These are phyloP conservation scores for Dallia pectoralis DNA, from an alignment of 2,797 vertebrate species.

Conservation along the genomic window DNA sequence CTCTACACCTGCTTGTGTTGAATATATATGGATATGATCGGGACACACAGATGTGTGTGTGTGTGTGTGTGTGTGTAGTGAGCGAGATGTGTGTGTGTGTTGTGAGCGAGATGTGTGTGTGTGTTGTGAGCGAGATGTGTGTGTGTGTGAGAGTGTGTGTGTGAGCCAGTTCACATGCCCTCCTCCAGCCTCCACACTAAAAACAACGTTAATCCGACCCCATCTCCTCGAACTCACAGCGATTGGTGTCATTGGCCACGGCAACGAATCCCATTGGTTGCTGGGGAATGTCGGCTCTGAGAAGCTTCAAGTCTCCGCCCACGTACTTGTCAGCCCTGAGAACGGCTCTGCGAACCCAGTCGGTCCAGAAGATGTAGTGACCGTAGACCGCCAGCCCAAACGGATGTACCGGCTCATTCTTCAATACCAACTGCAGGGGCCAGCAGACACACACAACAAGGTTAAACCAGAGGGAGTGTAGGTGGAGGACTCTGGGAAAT, in stretches of 20 bases:
- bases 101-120: neutral
- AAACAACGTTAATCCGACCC: neutral
- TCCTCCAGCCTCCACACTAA: neutral
- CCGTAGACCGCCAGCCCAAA: slow-evolving; percentile 94
- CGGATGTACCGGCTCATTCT: slow-evolving; percentile 94
- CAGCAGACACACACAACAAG: slow-evolving; percentile 16
- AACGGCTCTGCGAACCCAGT: slow-evolving; percentile 96
- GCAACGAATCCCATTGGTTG: slow-evolving; percentile 98
- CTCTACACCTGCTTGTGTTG: slow-evolving; percentile 23
- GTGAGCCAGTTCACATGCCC: neutral
- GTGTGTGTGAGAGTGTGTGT: neutral
- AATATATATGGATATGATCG: slow-evolving; percentile 56
- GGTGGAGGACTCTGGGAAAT: neutral
- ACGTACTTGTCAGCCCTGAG: slow-evolving; percentile 93
- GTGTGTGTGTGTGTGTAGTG: slow-evolving; percentile 19
- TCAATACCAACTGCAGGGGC: slow-evolving; percentile 85
- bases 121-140: neutral
- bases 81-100: neutral
- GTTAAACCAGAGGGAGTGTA: neutral
- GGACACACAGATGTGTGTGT: no score
- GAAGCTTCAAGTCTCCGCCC: slow-evolving; percentile 92
- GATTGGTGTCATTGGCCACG: slow-evolving; percentile 95
- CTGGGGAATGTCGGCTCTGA: slow-evolving; percentile 95
- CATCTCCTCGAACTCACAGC: slow-evolving; percentile 79
- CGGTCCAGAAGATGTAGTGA: slow-evolving; percentile 98